Evolutionary conservation across 2,888 invertebrate genomes (phyloP), one percentile per base, ranked within the genome.

Genomic region (Cerastis leucographa): DNA sequence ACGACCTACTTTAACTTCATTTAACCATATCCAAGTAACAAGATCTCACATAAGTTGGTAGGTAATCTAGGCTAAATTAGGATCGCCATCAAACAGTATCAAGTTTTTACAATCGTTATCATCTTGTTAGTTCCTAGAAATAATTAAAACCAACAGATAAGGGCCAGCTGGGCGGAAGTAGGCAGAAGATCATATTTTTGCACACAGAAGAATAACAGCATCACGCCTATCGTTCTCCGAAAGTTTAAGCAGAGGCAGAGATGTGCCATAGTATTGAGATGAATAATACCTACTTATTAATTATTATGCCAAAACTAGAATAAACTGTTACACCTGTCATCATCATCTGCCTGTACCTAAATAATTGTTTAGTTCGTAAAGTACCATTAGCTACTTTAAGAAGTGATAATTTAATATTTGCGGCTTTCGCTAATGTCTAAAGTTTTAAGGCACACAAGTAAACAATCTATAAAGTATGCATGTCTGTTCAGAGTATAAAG

Each of bases 71-170:
- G 9, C 9, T 29, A 61, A 19, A 29, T 4, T 19, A 29, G 35
- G 22, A 22, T 5, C 22, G 35, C 40, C 6, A 11, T 2, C 35
- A 29, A 61, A 62, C 22, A 22, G 62, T 62, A 40, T 62, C 62
- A 62, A 62, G 62, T 62, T 62, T 6, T 12, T 62, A 62, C 22
- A 62, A 62, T 62, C 62, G 19, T 7, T 62, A 62, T 62, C 62
- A 22, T n/a, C n/a, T 62, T 62, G 22, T 62, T 2, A 40, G 22
- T 22, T 62, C 40, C 40, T 62, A 62, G 62, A 40, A 62, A n/a
- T 62, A 62, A 62, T 62, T 11, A 62, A 61, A 5, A 35, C 35
- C 35, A 62, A 62, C 35, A 62, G 62, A 62, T 62, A 62, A 62
- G 35, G 40, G 35, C 35, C 35, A 1, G 35, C 35, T 35, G 35